Conservation (phyloP, 1,140 invertebrate species). For the Drosophila sulfurigaster region DNA sequence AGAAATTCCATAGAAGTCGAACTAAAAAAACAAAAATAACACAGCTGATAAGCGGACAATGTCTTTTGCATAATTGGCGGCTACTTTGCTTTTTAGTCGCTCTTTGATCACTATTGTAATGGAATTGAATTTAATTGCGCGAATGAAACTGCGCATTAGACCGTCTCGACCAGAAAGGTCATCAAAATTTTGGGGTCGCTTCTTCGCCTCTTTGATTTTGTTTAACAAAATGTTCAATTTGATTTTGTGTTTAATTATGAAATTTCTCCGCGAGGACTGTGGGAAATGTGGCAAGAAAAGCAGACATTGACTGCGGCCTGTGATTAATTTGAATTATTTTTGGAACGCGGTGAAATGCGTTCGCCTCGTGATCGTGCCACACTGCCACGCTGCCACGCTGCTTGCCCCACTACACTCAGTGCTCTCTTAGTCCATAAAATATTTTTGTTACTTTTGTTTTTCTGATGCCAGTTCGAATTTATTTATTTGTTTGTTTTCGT, state of each 20-base stretch:
- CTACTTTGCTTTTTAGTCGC: slow-evolving; percentile 72
- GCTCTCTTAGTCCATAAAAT: slow-evolving; percentile 34
- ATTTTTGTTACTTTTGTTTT: slow-evolving; percentile 54
- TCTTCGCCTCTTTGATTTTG: slow-evolving; percentile 12
- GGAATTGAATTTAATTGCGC: slow-evolving; percentile 41
- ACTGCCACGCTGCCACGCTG: not conserved
- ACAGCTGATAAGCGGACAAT: slow-evolving; percentile 56
- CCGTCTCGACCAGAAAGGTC: slow-evolving; percentile 7
- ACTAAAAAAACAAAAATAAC: slow-evolving; percentile 30
- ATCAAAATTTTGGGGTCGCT: not conserved
- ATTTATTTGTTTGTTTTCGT: slow-evolving; percentile 63
- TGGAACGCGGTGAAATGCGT: slow-evolving; percentile 63
- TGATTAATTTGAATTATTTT: slow-evolving; percentile 81
- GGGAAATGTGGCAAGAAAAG: slow-evolving; percentile 57
- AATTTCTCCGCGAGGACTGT: slow-evolving; percentile 47
- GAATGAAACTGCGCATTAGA: slow-evolving; percentile 25
- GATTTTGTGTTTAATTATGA: slow-evolving; percentile 59
- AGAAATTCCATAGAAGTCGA: slow-evolving; percentile 43
- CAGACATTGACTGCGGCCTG: slow-evolving; percentile 25
- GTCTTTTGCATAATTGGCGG: slow-evolving; percentile 79
- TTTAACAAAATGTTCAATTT: slow-evolving; percentile 42
- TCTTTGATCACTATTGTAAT: slow-evolving; percentile 56
- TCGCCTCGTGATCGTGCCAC: slow-evolving; percentile 50
- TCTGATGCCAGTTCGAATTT: slow-evolving; percentile 42
- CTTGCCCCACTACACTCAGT: slow-evolving; percentile 23